A percentile compares a stretch with the other conserved stretches of the same genome.
phyloP scores from a whole-genome alignment of 2,797 vertebrate genomes.

The Gila robusta region DNA sequence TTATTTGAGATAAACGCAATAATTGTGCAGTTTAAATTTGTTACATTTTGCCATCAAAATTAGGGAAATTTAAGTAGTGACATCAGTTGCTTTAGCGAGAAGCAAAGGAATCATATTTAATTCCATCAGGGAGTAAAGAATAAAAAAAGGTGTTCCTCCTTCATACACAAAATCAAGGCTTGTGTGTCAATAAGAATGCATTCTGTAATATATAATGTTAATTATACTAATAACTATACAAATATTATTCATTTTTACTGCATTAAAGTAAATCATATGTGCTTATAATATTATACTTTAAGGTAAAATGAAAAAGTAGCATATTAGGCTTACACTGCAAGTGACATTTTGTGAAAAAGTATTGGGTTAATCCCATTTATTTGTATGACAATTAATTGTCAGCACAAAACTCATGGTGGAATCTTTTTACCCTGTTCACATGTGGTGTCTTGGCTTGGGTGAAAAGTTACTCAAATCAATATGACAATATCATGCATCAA shows the following conservation, averaged over 20 bases:
- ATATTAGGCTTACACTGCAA: not conserved
- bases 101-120: not conserved
- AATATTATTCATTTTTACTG: no score
- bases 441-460: not conserved
- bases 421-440: not conserved
- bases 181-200: no score
- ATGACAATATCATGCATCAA: not conserved
- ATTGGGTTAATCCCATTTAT: no score
- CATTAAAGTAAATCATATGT: no score
- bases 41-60: not conserved
- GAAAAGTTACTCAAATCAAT: no score
- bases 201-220: no score
- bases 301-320: not conserved
- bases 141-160: not conserved
- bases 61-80: not conserved
- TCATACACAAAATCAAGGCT: no score
- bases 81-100: no score
- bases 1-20: not conserved
- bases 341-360: not conserved
- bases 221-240: no score
- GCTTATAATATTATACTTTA: no score
- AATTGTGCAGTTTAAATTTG: no score
- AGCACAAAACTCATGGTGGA: not conserved
- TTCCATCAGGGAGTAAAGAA: not conserved
- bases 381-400: no score